Evolutionary conservation across 2,113 vertebrate species (phyloP).

Genomic region (Colinus virginianus): DNA sequence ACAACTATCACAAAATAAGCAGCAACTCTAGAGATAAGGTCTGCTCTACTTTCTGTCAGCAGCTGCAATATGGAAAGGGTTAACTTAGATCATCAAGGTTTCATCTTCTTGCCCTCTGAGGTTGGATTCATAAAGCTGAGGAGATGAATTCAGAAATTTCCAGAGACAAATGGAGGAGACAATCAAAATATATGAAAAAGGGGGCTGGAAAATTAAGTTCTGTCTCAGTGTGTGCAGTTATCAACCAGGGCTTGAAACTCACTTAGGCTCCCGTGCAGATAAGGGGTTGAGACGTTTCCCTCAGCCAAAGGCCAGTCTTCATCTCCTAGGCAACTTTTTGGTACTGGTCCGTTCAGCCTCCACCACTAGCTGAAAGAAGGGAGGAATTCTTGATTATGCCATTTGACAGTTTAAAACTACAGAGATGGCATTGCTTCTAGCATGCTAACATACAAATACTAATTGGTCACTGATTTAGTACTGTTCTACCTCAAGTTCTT

Average conservation of each 20-base stretch:
- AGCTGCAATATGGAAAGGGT: constrained; percentile 53
- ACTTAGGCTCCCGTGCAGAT: constrained; percentile 24
- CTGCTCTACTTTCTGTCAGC: constrained; percentile 47
- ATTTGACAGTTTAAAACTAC: constrained; percentile 3
- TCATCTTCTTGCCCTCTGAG: constrained; percentile 59
- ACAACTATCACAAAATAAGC: constrained; percentile 7
- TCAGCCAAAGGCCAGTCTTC: background rate
- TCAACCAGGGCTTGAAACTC: constrained; percentile 67
- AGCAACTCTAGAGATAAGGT: background rate
- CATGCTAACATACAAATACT: background rate
- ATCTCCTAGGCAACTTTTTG: background rate
- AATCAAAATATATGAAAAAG: constrained; percentile 67
- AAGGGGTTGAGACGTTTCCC: constrained; percentile 44
- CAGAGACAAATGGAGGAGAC: constrained; percentile 61
- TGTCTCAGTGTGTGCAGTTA: constrained; percentile 55
- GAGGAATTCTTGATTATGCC: constrained; percentile 1
- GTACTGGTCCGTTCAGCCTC: background rate
- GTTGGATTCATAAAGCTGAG: constrained; percentile 61
- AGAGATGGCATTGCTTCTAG: background rate
- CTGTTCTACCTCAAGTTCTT: background rate
- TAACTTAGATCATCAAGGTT: constrained; percentile 58
- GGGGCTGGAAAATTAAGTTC: constrained; percentile 55
- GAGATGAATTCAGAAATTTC: constrained; percentile 63
- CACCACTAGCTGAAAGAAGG: background rate
- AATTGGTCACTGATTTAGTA: background rate